Evolutionary conservation across 2,113 vertebrate species (phyloP), one percentile per base, ranked within the genome.

Genomic region (Scalopus aquaticus): DNA sequence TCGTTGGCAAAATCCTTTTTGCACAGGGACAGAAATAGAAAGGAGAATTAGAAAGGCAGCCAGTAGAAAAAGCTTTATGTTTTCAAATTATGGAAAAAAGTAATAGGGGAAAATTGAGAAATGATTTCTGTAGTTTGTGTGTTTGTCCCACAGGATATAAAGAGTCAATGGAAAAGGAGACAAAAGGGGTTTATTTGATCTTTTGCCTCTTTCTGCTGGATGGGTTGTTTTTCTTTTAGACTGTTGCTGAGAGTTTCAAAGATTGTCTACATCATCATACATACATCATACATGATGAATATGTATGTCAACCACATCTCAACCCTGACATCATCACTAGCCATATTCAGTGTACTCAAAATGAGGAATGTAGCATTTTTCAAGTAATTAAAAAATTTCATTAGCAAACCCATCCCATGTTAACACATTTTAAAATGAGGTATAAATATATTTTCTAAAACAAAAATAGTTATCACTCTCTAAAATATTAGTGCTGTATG

Each of bases 1-100:
- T 98, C 97, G 8, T 98, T 98, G 98, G 98, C 98, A 97, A 98
- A 98, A 97, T 97, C 95, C 97, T 98, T 97, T 97, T 96, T 98
- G 92, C 90, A 90, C 91, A 96, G 95, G 10, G 95, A 97, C 98
- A 98, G 92, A 98, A 98, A 98, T 98, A 98, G 98, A 98, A 98
- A 98, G 97, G 97, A 97, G 98, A 96, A 96, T 97, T 97, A 98
- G 98, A 97, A 98, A 97, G 93, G 92, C 96, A 94, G 90, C 91
- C 95, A 85, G 46, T 92, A 93, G 96, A 97, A 98, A 97, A 96
- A 95, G 95, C 97, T 95, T 95, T 97, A 96, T 69, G 95, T 86
- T 97, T 97, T 94, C 93, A 95, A 96, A 97, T 96, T 97, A 95
- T 74, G 90, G 79, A 91, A 97, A 97, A 97, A 96, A 82, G 72